phyloP scores from a whole-genome alignment of 2,888 invertebrate species.

The Orthosia incerta region DNA sequence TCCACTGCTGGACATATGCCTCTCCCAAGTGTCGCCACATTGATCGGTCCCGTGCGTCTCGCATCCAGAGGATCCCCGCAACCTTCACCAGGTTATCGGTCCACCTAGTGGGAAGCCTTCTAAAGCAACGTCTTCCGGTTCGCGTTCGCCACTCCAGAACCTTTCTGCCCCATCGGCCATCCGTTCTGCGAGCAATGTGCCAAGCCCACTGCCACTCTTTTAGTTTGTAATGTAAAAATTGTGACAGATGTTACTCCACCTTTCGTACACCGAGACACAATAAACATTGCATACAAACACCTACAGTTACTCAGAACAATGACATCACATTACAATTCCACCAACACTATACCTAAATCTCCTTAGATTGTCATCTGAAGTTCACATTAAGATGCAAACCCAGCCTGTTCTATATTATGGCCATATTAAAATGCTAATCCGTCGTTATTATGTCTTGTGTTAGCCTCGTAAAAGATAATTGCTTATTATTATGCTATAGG shows the following conservation, averaged over 20 bases:
- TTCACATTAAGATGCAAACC: conserved; percentile 60
- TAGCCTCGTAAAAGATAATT: conserved; percentile 68
- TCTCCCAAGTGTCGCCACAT: no score
- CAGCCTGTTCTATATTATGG: conserved; percentile 61
- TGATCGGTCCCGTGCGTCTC: no score
- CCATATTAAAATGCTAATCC: conserved; percentile 70
- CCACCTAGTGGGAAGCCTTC: no score
- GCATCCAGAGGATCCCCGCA: no score
- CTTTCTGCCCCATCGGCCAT: no score
- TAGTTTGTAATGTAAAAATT: not conserved
- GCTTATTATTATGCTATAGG: conserved; percentile 68
- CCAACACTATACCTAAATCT: conserved; percentile 52
- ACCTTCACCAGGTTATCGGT: no score
- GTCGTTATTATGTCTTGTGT: conserved; percentile 66
- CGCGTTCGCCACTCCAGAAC: no score
- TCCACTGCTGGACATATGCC: no score
- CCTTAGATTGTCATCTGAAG: conserved; percentile 55
- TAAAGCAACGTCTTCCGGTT: no score
- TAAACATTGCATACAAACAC: not conserved
- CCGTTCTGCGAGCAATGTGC: no score
- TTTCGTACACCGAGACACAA: not conserved
- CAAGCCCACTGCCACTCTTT: no score
- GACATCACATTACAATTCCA: conserved; percentile 44
- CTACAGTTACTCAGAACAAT: conserved; percentile 10
- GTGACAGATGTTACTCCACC: not conserved